phyloP scores from a whole-genome alignment of 2,113 vertebrate genomes.

The Lophius piscatorius region DNA sequence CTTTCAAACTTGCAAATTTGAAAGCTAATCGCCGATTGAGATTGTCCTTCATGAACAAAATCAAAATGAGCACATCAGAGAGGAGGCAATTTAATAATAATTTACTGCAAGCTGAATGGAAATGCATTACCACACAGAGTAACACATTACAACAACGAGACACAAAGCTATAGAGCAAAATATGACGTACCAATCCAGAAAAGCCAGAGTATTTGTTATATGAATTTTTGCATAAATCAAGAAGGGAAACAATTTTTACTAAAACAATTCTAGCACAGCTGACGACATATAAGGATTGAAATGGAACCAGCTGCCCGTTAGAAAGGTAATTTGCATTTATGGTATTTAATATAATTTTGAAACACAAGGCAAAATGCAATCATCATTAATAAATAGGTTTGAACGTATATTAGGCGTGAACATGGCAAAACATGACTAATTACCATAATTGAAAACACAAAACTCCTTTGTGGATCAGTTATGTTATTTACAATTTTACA shows the following conservation, averaged over 20 bases:
- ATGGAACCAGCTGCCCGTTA: too few relatives aligned
- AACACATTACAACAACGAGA: conserved; percentile 42
- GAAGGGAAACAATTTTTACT: conserved; percentile 9
- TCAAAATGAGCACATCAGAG: conserved; percentile 19
- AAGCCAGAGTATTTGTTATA: conserved; percentile 1
- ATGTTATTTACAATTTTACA: too few relatives aligned
- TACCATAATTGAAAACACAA: too few relatives aligned
- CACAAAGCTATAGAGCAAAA: conserved; percentile 25
- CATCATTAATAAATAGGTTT: neutral
- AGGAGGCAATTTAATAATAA: conserved; percentile 43
- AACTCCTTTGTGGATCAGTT: too few relatives aligned
- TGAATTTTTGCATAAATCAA: conserved; percentile 11
- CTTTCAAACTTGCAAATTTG: conserved; percentile 32
- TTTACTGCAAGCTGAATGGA: conserved; percentile 37
- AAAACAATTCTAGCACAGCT: neutral
- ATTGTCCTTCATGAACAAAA: conserved; percentile 20
- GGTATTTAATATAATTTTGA: too few relatives aligned
- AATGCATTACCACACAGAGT: conserved; percentile 42
- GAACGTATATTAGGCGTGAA: too few relatives aligned
- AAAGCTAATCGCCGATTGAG: conserved; percentile 25
- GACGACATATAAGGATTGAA: too few relatives aligned
- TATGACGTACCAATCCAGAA: conserved; percentile 12
- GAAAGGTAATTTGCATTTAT: too few relatives aligned
- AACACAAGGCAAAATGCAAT: neutral
- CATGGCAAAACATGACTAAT: too few relatives aligned